These are phyloP conservation scores for Sarcophaga caerulescens DNA, from an alignment of 2,888 invertebrate genomes.

Conservation along the genomic window DNA sequence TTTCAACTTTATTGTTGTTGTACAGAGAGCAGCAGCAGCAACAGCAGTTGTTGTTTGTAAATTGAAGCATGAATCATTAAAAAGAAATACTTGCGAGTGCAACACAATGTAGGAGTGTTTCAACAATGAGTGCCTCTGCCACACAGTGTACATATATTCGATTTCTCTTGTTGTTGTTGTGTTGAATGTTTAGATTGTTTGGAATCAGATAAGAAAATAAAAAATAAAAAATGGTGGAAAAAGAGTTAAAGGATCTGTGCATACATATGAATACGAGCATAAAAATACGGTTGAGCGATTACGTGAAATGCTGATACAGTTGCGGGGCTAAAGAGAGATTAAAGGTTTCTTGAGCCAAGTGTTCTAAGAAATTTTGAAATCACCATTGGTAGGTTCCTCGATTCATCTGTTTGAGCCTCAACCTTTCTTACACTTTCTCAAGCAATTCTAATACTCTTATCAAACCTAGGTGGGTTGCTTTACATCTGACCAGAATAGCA, in stretches of 20 bases:
- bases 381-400: no score
- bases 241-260: neutral
- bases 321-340: no score
- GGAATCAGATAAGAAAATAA: neutral
- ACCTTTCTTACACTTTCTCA: no score
- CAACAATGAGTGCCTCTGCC: constrained; percentile 14
- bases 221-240: neutral
- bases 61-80: constrained; percentile 67
- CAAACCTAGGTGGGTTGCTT: no score
- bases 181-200: neutral
- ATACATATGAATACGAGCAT: neutral
- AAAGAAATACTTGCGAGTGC: constrained; percentile 51
- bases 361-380: no score
- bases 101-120: constrained; percentile 54
- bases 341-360: no score
- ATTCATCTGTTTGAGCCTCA: no score
- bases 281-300: neutral
- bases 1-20: constrained; percentile 27
- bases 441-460: no score
- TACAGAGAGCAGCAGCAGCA: neutral
- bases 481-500: no score
- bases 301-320: neutral
- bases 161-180: neutral
- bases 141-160: neutral
- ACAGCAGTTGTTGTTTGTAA: constrained; percentile 47